These are phyloP conservation scores for Tympanuchus pallidicinctus DNA, from an alignment of 2,113 vertebrate species.

Conservation along the genomic window DNA sequence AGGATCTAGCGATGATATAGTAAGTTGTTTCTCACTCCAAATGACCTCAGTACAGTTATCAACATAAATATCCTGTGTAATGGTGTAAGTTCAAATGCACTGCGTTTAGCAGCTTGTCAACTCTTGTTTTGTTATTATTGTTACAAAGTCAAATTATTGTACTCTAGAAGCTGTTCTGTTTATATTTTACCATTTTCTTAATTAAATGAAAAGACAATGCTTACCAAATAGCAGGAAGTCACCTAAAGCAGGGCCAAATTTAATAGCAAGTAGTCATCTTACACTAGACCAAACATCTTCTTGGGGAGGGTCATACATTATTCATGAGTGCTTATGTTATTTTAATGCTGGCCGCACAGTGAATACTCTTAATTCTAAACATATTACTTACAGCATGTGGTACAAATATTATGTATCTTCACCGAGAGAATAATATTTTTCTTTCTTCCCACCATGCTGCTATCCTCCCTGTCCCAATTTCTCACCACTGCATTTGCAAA, in stretches of 20 bases:
- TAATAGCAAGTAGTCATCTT: not conserved
- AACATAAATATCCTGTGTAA: not conserved
- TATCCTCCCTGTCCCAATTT: not conserved
- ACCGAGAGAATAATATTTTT: not conserved
- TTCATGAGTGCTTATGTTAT: not conserved
- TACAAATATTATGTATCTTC: not conserved
- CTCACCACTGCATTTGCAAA: not conserved
- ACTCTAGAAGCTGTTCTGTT: not conserved
- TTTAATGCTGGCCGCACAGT: not conserved
- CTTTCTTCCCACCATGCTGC: not conserved
- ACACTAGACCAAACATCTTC: not conserved
- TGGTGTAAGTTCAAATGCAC: not conserved
- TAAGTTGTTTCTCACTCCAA: not conserved
- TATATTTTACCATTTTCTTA: not conserved
- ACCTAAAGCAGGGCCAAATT: not conserved
- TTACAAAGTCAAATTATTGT: not conserved
- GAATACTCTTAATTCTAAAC: not conserved
- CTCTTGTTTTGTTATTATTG: not conserved
- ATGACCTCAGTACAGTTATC: not conserved
- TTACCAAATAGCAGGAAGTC: not conserved
- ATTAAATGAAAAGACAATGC: not conserved
- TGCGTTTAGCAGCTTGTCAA: not conserved
- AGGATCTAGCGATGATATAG: not conserved
- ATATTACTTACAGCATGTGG: not conserved
- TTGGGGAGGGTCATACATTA: not conserved